These are phyloP conservation scores for Coilia nasus DNA, from an alignment of 2,797 vertebrate genomes.

Conservation along the genomic window DNA sequence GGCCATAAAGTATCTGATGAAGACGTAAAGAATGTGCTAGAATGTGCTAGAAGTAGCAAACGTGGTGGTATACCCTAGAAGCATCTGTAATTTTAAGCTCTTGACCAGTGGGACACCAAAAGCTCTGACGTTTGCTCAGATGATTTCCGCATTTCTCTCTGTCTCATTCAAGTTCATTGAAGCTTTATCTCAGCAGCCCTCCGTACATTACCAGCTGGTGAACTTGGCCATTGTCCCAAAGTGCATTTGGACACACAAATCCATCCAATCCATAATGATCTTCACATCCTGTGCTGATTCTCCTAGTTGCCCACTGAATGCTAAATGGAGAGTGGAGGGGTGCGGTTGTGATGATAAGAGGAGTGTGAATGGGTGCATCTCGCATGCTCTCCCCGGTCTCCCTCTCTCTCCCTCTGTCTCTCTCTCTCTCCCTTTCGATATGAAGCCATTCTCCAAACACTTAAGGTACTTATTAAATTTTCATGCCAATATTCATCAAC, in stretches of 20 bases:
- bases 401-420: not conserved
- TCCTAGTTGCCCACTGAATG: not conserved
- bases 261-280: conserved; percentile 63
- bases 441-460: conserved; percentile 56
- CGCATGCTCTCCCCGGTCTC: not conserved
- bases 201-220: conserved; percentile 57
- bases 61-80: not conserved
- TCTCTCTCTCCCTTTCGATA: conserved; percentile 27
- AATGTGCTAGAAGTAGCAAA: not conserved
- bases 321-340: conserved; percentile 42
- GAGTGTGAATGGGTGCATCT: not conserved
- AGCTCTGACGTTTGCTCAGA: conserved; percentile 8
- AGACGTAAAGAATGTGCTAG: not conserved
- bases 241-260: conserved; percentile 62
- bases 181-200: conserved; percentile 7
- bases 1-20: not conserved
- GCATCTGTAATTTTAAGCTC: not conserved
- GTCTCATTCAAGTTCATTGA: conserved; percentile 39
- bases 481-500: conserved; percentile 70
- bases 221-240: conserved; percentile 59
- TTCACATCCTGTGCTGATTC: conserved; percentile 35
- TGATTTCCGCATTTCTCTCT: conserved; percentile 32
- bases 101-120: not conserved
- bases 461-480: conserved; percentile 75
- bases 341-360: not conserved